phyloP scores from a whole-genome alignment of 2,888 invertebrate genomes.

The Macrosiphum euphorbiae region DNA sequence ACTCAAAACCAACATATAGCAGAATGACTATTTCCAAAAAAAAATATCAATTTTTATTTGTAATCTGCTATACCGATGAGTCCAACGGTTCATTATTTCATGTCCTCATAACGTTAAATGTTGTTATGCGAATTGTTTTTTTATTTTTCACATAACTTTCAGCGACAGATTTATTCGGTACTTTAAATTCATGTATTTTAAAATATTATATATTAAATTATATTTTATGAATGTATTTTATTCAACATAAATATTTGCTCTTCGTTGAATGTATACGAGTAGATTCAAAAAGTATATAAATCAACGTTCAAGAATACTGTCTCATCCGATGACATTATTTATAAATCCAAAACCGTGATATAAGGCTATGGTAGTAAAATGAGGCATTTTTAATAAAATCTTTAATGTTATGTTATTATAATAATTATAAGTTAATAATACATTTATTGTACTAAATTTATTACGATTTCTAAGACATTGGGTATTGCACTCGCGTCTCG shows the following conservation, averaged over 20 bases:
- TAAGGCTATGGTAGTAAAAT: background rate
- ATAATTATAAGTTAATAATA: background rate
- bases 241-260: background rate
- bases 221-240: background rate
- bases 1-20: background rate
- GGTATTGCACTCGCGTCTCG: background rate
- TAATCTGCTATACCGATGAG: background rate
- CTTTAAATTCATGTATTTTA: background rate
- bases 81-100: background rate
- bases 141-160: background rate
- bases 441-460: background rate
- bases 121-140: background rate
- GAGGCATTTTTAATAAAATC: background rate
- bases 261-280: background rate
- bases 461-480: background rate
- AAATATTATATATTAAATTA: background rate
- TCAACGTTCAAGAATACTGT: background rate
- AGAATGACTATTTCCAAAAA: background rate
- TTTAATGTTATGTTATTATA: background rate
- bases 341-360: background rate
- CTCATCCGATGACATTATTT: background rate
- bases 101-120: background rate
- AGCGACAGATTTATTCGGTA: background rate
- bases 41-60: background rate
- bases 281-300: background rate